Conservation (phyloP, 2,797 vertebrate species). For the Aythya fuligula region DNA sequence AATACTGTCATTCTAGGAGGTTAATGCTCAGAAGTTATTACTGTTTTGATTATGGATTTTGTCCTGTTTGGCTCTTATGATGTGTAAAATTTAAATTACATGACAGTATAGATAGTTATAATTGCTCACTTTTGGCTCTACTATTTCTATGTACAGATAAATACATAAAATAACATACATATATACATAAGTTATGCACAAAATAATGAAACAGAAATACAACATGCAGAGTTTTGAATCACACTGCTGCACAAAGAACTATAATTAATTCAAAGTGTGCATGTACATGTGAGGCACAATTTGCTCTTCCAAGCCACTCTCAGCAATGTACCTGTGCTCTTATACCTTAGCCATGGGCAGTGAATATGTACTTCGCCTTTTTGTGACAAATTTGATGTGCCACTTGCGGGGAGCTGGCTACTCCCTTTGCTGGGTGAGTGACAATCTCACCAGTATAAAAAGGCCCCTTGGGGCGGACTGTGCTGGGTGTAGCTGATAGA, state of each 20-base stretch:
- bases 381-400: not conserved
- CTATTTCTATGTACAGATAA: not conserved
- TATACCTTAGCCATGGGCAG: not conserved
- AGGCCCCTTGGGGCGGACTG: not conserved
- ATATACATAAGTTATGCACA: not conserved
- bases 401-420: constrained; percentile 13
- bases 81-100: not conserved
- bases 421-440: constrained; percentile 40
- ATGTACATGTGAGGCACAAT: fast-evolving
- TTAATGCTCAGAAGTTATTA: not conserved
- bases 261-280: not conserved
- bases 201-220: not conserved
- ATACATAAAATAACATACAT: no score
- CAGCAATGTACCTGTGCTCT: not conserved
- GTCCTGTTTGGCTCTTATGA: not conserved
- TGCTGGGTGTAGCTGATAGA: constrained; percentile 10
- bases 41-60: not conserved
- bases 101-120: not conserved
- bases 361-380: not conserved
- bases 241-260: not conserved
- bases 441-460: constrained; percentile 25
- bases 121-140: not conserved
- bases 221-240: not conserved
- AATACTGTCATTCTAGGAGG: not conserved
- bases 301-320: not conserved